A percentile compares a stretch with the other conserved stretches of the same genome.
Evolutionary conservation across 2,888 invertebrate genomes (phyloP).

Genomic region (Pristionchus maxplancki): DNA sequence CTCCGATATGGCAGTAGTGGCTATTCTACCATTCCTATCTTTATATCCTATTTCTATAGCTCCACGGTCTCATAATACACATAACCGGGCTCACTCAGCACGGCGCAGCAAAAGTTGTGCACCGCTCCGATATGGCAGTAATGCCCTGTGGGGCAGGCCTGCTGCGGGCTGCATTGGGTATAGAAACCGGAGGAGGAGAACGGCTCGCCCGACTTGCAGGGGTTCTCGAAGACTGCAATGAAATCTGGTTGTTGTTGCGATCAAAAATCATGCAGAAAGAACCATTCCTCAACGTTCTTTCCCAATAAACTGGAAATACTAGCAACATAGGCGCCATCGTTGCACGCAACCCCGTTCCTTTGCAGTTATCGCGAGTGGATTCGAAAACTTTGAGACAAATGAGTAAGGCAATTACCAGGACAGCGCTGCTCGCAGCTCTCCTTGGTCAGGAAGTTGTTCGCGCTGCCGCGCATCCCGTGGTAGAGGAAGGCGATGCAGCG

Average conservation of each 20-base stretch:
- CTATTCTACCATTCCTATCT: no score
- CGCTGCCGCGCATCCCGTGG: slow-evolving; percentile 68
- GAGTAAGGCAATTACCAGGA: slow-evolving; percentile 55
- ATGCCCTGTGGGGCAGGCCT: slow-evolving; percentile 65
- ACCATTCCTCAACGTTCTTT: not conserved
- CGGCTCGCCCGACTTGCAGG: slow-evolving; percentile 71
- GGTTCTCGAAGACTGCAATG: slow-evolving; percentile 69
- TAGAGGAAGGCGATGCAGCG: slow-evolving; percentile 68
- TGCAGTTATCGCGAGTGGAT: no score
- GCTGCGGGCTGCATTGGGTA: slow-evolving; percentile 61
- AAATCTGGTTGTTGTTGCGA: no score
- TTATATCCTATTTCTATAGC: no score
- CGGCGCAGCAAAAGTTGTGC: slow-evolving; percentile 70
- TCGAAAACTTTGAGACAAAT: not conserved
- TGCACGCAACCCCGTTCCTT: no score
- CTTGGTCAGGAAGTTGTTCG: slow-evolving; percentile 70
- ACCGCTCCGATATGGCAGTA: slow-evolving; percentile 74
- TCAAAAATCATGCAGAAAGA: not conserved
- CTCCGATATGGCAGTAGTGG: slow-evolving; percentile 75
- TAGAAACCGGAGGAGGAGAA: slow-evolving; percentile 58
- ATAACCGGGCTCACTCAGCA: slow-evolving; percentile 60
- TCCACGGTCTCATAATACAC: no score
- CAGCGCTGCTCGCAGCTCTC: slow-evolving; percentile 68
- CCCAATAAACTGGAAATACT: no score
- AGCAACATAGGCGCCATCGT: no score